Conservation (phyloP, 2,888 invertebrate species). For the Platycheirus albimanus region DNA sequence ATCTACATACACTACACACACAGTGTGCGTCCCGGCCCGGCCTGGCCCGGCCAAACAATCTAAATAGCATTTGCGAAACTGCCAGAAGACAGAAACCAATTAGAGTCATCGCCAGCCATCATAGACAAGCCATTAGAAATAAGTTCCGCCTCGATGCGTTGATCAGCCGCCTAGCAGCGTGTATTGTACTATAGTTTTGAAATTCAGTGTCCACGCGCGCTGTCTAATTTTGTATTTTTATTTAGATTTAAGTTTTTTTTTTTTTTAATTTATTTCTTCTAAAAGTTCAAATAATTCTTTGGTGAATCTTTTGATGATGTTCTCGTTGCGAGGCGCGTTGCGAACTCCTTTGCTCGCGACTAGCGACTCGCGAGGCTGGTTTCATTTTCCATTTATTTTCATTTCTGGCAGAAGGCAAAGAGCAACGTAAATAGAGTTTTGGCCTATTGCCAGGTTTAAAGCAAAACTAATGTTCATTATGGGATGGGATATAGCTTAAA, state of each 20-base stretch:
- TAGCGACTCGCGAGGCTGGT: constrained; percentile 6
- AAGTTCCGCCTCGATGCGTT: constrained; percentile 39
- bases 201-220: constrained; percentile 47
- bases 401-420: constrained; percentile 59
- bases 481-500: constrained; percentile 5
- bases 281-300: constrained; percentile 63
- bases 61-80: constrained; percentile 32
- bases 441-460: constrained; percentile 56
- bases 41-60: too few species aligned
- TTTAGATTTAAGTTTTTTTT: constrained; percentile 16
- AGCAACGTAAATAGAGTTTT: constrained; percentile 72
- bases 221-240: constrained; percentile 42
- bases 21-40: neutral
- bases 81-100: constrained; percentile 30
- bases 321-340: constrained; percentile 12
- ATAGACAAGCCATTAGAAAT: constrained; percentile 39
- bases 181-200: constrained; percentile 1
- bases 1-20: too few species aligned
- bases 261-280: constrained; percentile 23
- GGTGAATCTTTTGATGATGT: constrained; percentile 54
- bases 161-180: constrained; percentile 7
- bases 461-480: constrained; percentile 44
- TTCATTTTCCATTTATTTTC: constrained; percentile 54
- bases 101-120: constrained; percentile 16
- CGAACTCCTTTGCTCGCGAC: constrained; percentile 33